Percentiles rank a stretch among this genome's conserved stretches.
These are phyloP conservation scores for Cartodere bifasciata DNA, from an alignment of 2,888 invertebrate genomes.

Conservation along the genomic window DNA sequence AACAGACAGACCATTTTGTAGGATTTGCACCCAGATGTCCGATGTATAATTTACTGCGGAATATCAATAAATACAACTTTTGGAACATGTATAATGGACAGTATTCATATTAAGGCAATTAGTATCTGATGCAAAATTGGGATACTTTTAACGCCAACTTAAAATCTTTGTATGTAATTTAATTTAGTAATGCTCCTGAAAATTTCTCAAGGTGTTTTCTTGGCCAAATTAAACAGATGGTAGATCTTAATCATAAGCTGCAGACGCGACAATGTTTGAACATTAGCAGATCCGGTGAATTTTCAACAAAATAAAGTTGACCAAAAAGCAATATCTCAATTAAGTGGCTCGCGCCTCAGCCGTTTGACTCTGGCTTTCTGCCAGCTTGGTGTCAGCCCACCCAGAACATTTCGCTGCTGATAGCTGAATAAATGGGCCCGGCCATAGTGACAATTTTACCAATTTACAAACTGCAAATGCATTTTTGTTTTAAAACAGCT, in stretches of 20 bases:
- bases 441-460: constrained; percentile 29
- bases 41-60: no score
- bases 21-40: no score
- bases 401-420: constrained; percentile 23
- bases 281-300: constrained; percentile 25
- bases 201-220: no score
- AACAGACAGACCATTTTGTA: no score
- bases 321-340: constrained; percentile 33
- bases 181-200: no score
- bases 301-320: constrained; percentile 27
- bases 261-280: constrained; percentile 33
- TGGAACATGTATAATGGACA: no score
- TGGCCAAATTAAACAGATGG: no score
- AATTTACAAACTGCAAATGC: constrained; percentile 29
- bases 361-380: constrained; percentile 21
- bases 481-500: constrained; percentile 27
- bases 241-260: constrained; percentile 25
- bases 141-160: no score
- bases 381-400: constrained; percentile 24
- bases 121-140: no score
- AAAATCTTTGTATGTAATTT: no score
- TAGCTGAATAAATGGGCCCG: constrained; percentile 30
- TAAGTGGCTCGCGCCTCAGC: constrained; percentile 26
- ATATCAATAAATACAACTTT: no score
- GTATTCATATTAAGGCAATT: no score